Evolutionary conservation across 2,888 invertebrate genomes (phyloP).

Genomic region (Sesia apiformis): DNA sequence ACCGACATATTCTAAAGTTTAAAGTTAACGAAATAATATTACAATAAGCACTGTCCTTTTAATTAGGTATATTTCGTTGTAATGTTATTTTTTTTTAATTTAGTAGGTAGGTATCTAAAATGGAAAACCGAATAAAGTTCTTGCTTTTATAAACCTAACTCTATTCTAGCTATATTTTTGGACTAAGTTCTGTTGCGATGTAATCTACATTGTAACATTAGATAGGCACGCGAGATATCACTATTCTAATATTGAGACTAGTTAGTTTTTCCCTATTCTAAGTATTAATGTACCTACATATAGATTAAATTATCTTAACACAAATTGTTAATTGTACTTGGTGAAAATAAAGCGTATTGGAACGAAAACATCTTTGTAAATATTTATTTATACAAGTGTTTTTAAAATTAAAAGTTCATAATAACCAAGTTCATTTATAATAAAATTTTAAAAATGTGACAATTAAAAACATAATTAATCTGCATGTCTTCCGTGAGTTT

Average conservation of each 20-base stretch:
- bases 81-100: conserved; percentile 5
- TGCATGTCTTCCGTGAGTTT: no score
- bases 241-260: conserved; percentile 66
- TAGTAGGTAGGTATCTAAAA: neutral
- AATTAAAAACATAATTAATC: no score
- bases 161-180: no score
- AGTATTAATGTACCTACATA: conserved; percentile 33
- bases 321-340: conserved; percentile 50
- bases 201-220: conserved; percentile 9
- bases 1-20: neutral
- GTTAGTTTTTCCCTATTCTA: conserved; percentile 66
- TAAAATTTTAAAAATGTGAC: neutral
- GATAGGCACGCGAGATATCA: conserved; percentile 64
- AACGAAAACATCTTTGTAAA: conserved; percentile 41
- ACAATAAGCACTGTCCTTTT: conserved; percentile 8
- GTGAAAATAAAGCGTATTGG: conserved; percentile 61
- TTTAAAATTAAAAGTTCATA: conserved; percentile 8
- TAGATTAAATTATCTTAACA: conserved; percentile 6
- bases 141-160: no score
- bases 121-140: no score
- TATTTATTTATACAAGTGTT: conserved; percentile 12
- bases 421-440: conserved; percentile 18
- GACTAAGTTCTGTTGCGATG: no score
- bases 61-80: conserved; percentile 18
- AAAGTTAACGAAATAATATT: neutral